Base-by-base conservation (phyloP, 2,888 invertebrate genomes). In the Gymnoscelis rufifasciata region DNA sequence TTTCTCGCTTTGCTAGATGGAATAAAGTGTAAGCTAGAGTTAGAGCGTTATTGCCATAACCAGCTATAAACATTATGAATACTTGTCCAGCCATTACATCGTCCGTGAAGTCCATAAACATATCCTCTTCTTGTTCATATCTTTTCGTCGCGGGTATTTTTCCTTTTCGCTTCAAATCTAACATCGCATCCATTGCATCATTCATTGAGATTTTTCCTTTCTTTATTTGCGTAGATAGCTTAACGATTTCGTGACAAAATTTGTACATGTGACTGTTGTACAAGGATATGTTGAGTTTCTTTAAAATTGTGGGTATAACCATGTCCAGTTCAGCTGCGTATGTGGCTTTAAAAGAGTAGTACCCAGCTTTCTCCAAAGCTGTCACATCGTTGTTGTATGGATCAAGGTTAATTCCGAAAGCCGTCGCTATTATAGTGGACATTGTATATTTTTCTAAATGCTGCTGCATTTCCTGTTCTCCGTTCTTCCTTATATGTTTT, bases 1-100 rank as follows among this genome's bases (percentile, higher is more conserved):
- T 62, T 12, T 68, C 71, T 57, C 84, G 64, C 5, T 64, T 54
- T 0, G 87, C 83, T 24, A 88, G 62, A 49, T 79, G 69, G 41
- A 74, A 81, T 13, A 82, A 47, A 11, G 70, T 59, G 43, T 73
- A 83, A 10, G 77, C 66, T 39, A 80, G 57, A 3, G 72, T 61
- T 3, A 78, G 64, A 1, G 83, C 74, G 15, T 76, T 80, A 7
- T 84, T 86, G 40, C 83, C 84, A 51, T 78, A 87, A 0, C 88
- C 88, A 14, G 82, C 89, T 1, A 68, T 62, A 46, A 77, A 83
- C 56, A 84, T 76, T 44, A 86, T 62, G 51, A 83, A 78, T 2
- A 71, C 71, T 55, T 87, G 82, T n/a, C 75, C 78, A 12, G 71
- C 68, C 47, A 81, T 68, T 0, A 78, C 42, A 8, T 60, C 57